These are phyloP conservation scores for Entelurus aequoreus DNA, from an alignment of 2,113 vertebrate genomes.

Conservation along the genomic window DNA sequence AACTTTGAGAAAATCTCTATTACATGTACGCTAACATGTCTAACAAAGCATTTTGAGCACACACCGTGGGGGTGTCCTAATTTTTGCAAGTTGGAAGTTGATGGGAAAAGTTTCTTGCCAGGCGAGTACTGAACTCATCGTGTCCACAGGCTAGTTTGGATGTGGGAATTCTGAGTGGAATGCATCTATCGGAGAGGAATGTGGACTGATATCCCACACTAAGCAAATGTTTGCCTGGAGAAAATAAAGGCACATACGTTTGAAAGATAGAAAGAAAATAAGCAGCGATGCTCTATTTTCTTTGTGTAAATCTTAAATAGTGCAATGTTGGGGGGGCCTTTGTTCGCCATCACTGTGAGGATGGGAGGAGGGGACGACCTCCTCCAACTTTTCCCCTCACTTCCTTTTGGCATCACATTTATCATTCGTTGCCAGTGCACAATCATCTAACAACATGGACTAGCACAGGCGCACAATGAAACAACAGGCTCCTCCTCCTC, in stretches of 20 bases:
- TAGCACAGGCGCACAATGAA: conserved; percentile 64
- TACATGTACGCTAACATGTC: too few relatives aligned
- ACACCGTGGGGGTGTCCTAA: too few relatives aligned
- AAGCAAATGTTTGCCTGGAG: conserved; percentile 55
- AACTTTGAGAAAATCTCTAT: too few relatives aligned
- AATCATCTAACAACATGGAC: conserved; percentile 69
- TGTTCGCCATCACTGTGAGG: conserved; percentile 51
- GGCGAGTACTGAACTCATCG: background rate
- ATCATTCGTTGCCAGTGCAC: conserved; percentile 70
- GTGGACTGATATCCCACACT: conserved; percentile 38
- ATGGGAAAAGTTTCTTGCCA: background rate
- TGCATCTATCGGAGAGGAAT: conserved; percentile 41
- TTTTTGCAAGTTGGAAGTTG: too few relatives aligned
- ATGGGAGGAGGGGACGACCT: conserved; percentile 35
- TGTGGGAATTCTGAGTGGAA: conserved; percentile 41
- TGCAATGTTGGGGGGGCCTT: conserved; percentile 48
- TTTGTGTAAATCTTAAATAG: conserved; percentile 66
- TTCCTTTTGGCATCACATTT: conserved; percentile 70
- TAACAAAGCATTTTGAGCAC: too few relatives aligned
- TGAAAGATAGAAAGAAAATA: conserved; percentile 31
- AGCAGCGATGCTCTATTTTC: conserved; percentile 39
- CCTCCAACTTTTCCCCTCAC: conserved; percentile 59
- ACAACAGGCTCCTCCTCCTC: conserved; percentile 47
- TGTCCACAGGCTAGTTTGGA: conserved; percentile 6
- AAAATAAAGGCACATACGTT: conserved; percentile 20